phyloP scores from a whole-genome alignment of 2,113 vertebrate genomes.

The Meleagris gallopavo region DNA sequence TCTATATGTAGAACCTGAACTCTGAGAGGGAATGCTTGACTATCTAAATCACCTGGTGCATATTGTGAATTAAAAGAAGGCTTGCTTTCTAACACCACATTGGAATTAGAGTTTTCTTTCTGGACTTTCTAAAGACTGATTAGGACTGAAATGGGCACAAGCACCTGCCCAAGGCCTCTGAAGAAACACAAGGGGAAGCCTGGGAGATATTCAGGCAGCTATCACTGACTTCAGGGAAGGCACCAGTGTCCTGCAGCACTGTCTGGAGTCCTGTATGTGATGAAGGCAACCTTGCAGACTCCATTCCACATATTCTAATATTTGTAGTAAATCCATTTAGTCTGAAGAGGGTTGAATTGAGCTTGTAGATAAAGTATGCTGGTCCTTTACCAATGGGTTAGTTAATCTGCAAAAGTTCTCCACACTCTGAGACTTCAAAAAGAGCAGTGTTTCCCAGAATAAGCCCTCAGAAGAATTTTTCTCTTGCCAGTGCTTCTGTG shows the following conservation, averaged over 20 bases:
- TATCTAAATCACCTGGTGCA: too few relatives aligned
- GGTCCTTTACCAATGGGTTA: not conserved
- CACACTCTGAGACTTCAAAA: not conserved
- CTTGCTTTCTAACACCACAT: too few relatives aligned
- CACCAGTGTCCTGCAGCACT: accelerated
- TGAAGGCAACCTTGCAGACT: not conserved
- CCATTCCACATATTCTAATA: not conserved
- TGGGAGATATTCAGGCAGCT: not conserved
- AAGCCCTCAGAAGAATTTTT: not conserved
- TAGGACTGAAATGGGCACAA: not conserved
- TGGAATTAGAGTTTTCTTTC: too few relatives aligned
- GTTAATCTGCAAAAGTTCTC: not conserved
- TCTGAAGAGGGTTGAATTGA: not conserved
- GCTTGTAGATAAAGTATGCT: not conserved
- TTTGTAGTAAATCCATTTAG: not conserved
- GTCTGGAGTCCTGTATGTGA: not conserved
- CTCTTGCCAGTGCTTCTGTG: not conserved
- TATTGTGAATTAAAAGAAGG: too few relatives aligned
- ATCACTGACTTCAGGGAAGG: not conserved
- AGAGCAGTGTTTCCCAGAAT: not conserved
- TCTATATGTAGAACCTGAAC: too few relatives aligned
- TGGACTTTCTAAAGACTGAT: too few relatives aligned
- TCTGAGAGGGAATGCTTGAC: too few relatives aligned
- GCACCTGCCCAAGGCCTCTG: not conserved
- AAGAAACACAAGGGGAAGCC: not conserved